Base-by-base conservation (phyloP, 2,888 invertebrate genomes). In the Caenorhabditis japonica region DNA sequence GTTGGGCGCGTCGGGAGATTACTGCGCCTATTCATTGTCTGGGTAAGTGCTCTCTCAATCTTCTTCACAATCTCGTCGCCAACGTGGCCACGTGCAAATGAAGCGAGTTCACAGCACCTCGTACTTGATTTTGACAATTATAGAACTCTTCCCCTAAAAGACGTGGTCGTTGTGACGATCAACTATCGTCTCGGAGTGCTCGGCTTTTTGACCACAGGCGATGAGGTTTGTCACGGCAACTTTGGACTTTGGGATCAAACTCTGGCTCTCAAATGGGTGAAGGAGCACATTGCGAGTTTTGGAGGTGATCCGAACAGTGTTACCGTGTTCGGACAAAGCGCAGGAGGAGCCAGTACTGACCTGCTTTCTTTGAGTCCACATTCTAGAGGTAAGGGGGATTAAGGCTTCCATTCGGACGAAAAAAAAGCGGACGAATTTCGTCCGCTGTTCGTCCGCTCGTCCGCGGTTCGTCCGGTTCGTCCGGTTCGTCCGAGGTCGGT, bases 241-340 rank as follows among this genome's bases (percentile, higher is more conserved):
- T 74, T 74, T 51, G 85, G 84, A 8, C 60, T 84, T 0, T 84
- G 84, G 83, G 87, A 87, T 52, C 83, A 83, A 64, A 75, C 80
- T 10, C 51, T 83, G 30, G 83, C 85, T 7, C 70, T 87, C 3
- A 36, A 79, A 44, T 87, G 87, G 87, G 77, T 87, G 10, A 71
- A 83, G n/a, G 61, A 83, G 7, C 85, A 86, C 53, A 84, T 86
- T n/a, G 49, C 30, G 0, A 51, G 59, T 1, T 86, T 85, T 55
- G 84, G 85, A 15, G 86, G 87, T 4, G 70, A 86, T 43, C 79
- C 84, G 2, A 52, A 68, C 13, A 80, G 76, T 49, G 79, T 87
- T 8, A 87, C 87, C 1, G 74, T 85, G 7, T 85, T 84, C 55
- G 84, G 84, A 1, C 80, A 84, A 34, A 81, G 79, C 56, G 83